These are phyloP conservation scores for Drosophila neonasuta DNA, from an alignment of 2,888 invertebrate species.

Conservation along the genomic window DNA sequence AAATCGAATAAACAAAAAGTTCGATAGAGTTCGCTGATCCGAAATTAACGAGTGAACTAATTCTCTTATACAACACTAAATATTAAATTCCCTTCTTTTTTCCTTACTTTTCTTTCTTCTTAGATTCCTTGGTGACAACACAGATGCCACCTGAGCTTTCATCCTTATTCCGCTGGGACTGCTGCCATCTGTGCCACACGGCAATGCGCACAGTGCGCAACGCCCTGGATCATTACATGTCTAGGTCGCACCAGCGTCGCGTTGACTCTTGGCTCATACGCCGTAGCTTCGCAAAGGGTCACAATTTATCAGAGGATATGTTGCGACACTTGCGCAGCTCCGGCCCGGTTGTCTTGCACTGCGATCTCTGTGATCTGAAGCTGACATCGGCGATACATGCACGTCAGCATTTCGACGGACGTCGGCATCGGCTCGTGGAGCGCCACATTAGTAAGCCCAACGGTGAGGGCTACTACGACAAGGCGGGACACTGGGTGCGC, in stretches of 20 bases:
- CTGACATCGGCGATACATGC: slow-evolving; percentile 63
- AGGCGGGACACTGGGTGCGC: slow-evolving; percentile 60
- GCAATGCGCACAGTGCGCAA: slow-evolving; percentile 55
- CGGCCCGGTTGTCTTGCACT: slow-evolving; percentile 53
- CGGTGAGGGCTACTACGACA: slow-evolving; percentile 55
- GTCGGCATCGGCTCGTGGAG: slow-evolving; percentile 63
- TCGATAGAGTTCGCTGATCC: no score
- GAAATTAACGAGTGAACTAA: no score
- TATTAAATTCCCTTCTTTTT: background rate
- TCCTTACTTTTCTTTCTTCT: background rate
- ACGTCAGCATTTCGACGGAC: slow-evolving; percentile 63
- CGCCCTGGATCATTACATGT: slow-evolving; percentile 63
- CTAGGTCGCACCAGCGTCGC: slow-evolving; percentile 54
- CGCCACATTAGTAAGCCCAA: slow-evolving; percentile 42
- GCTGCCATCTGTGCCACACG: slow-evolving; percentile 56
- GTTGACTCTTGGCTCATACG: slow-evolving; percentile 57
- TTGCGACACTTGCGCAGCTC: slow-evolving; percentile 39
- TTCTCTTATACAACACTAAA: no score
- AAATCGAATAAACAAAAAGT: no score
- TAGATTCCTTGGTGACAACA: slow-evolving; percentile 14
- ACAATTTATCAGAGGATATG: slow-evolving; percentile 31
- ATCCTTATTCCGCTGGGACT: slow-evolving; percentile 59
- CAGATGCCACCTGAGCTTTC: slow-evolving; percentile 49
- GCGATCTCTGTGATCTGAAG: slow-evolving; percentile 63
- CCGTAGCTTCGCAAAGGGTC: slow-evolving; percentile 28